Base-by-base conservation (phyloP, 92 coral and sea anemone genomes). In the Virgularia gustaviana region DNA sequence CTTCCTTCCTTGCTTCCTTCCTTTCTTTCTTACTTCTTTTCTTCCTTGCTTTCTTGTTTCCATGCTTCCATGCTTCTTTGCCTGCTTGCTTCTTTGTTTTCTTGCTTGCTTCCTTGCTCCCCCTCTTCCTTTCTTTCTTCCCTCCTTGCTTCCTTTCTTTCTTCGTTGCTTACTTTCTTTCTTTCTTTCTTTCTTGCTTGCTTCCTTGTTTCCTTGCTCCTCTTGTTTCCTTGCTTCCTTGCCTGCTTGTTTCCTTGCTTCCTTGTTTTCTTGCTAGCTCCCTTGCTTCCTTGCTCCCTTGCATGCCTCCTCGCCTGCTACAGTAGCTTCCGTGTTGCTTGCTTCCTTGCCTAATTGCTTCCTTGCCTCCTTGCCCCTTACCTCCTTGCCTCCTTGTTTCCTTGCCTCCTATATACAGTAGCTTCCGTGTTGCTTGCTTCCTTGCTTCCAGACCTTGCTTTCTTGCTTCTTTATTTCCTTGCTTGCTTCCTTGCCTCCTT, bases 1-100 rank as follows among this genome's bases (percentile, higher is more conserved):
- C 58, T 52, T 52, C 58, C 58, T 52, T 52, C 58, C 58, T 52
- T 52, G 30, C 58, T 52, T 52, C 58, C 58, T 52, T 52, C 58
- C 58, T 52, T 52, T 33, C 58, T 52, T 52, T 15, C 58, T 52
- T 52, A 9, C 58, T 52, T 52, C 58, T 33, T 52, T 52, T 15
- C 45, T 39, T 39, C 55, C 58, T 52, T 52, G 30, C 58, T 52
- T 22, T 15, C 58, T 52, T 52, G 30, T 33, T 52, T 52, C 58
- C 58, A 22, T 52, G 30, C 58, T 52, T 52, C 58, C 58, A 22
- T 52, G 30, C 58, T 52, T 52, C 58, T 33, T 52, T 52, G 10
- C 58, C 6, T 52, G 30, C 58, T 52, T 52, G 10, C 58, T 52
- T 52, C 58, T 33, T 52, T 52, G 30, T 33, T 52, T 52, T 15